A percentile compares a stretch with the other conserved stretches of the same genome.
These are phyloP conservation scores for Tapirus terrestris DNA, from an alignment of 2,113 vertebrate genomes.

Conservation along the genomic window DNA sequence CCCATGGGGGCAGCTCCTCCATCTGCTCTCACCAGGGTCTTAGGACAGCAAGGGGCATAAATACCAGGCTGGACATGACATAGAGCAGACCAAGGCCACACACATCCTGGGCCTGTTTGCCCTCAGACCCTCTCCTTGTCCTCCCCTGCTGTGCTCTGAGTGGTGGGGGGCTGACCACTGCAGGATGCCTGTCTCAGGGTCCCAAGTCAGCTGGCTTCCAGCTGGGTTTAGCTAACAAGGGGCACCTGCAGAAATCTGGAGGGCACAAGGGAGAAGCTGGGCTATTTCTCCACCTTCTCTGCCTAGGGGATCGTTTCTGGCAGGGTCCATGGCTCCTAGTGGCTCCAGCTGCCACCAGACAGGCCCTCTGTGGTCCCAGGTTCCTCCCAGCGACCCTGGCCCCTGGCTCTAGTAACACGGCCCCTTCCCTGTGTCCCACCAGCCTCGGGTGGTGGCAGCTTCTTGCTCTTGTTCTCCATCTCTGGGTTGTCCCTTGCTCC, in stretches of 20 bases:
- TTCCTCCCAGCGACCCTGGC: not conserved
- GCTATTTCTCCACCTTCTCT: not conserved
- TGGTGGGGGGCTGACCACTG: not conserved
- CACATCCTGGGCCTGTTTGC: fast-evolving
- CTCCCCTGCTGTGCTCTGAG: not conserved
- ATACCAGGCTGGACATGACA: not conserved
- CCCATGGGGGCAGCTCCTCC: not conserved
- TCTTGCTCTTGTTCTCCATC: no score
- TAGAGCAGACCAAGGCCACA: fast-evolving
- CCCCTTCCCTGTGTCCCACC: not conserved
- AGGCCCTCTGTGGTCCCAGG: not conserved
- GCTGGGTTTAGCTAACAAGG: not conserved
- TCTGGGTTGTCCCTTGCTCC: not conserved
- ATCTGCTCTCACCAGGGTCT: not conserved
- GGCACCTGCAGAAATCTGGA: not conserved
- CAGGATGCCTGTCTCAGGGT: not conserved
- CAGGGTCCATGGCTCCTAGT: fast-evolving
- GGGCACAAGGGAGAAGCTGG: not conserved
- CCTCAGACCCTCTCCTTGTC: not conserved
- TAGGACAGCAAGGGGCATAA: not conserved
- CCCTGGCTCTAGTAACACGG: not conserved
- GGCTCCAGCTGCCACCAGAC: not conserved
- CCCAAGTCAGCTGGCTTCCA: not conserved
- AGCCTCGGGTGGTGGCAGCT: not conserved
- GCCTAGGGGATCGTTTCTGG: not conserved